Percentiles rank a stretch among this genome's conserved stretches.
phyloP scores from a whole-genome alignment of 2,113 vertebrate genomes.

The Xiphias gladius region DNA sequence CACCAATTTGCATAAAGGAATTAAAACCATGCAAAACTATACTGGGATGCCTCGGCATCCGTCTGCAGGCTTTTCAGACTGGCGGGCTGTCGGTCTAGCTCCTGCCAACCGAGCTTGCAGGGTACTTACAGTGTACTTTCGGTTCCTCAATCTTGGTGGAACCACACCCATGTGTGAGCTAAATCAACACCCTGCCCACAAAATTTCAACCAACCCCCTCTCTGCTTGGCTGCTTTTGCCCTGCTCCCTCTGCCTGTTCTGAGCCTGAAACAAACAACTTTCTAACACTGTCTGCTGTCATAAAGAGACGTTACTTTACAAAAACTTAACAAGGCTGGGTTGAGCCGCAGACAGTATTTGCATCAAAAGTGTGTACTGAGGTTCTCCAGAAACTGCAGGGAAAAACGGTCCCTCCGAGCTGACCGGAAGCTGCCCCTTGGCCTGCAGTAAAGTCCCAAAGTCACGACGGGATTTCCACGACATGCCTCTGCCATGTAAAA shows the following conservation, averaged over 20 bases:
- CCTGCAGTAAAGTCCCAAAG: not conserved
- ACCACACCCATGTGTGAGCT: constrained; percentile 64
- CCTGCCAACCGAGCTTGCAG: constrained; percentile 18
- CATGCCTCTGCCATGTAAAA: constrained; percentile 28
- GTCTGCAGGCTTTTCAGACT: not conserved
- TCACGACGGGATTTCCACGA: constrained; percentile 44
- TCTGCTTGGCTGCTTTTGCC: not conserved
- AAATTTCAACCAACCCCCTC: not conserved
- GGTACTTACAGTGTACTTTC: constrained; percentile 43
- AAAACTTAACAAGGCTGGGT: not conserved
- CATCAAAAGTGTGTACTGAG: not conserved
- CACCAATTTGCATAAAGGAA: constrained; percentile 22
- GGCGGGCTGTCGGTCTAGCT: not conserved
- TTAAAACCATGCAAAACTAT: not conserved
- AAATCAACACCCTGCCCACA: constrained; percentile 26
- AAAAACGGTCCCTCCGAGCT: not conserved
- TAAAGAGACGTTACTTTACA: not conserved
- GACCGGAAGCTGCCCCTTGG: constrained; percentile 6
- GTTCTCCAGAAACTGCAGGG: not conserved
- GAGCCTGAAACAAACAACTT: not conserved
- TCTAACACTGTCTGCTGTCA: not conserved
- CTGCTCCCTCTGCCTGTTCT: not conserved
- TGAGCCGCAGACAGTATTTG: not conserved
- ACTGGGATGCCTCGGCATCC: not conserved
- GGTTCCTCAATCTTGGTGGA: constrained; percentile 57